These are phyloP conservation scores for Muscicapa comitata DNA, from an alignment of 2,797 vertebrate species.

Conservation along the genomic window DNA sequence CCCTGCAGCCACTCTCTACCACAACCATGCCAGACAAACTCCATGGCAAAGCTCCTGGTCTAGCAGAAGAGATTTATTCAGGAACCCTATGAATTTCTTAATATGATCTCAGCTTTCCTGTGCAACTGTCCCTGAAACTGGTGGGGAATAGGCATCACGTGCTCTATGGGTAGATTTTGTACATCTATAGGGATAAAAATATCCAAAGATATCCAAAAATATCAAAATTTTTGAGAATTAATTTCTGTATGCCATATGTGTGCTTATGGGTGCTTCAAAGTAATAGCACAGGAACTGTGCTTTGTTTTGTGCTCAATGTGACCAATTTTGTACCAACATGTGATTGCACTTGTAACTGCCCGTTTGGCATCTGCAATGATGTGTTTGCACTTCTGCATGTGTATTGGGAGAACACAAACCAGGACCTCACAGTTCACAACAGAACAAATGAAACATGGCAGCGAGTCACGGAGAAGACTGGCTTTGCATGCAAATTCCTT, in stretches of 20 bases:
- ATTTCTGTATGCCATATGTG: neutral
- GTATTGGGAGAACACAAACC: neutral
- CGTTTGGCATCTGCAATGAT: fast-evolving
- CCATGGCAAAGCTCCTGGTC: neutral
- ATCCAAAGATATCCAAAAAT: neutral
- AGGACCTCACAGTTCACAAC: neutral
- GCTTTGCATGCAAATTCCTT: neutral
- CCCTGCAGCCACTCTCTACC: neutral
- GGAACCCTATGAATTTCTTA: neutral
- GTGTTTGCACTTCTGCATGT: neutral
- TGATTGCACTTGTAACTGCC: neutral
- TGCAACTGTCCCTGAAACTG: neutral
- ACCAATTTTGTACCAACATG: neutral
- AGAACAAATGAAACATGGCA: neutral
- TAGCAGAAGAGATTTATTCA: neutral
- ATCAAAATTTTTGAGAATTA: neutral
- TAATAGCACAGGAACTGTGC: neutral
- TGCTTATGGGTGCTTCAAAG: neutral
- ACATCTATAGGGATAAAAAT: neutral
- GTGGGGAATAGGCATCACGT: fast-evolving
- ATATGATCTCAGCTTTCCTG: neutral
- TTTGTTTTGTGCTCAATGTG: neutral
- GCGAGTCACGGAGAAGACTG: neutral
- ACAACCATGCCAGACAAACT: neutral
- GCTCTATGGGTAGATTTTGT: neutral